A percentile compares a stretch with the other conserved stretches of the same genome.
Evolutionary conservation across 2,113 vertebrate genomes (phyloP).

Genomic region (Heterotis niloticus): DNA sequence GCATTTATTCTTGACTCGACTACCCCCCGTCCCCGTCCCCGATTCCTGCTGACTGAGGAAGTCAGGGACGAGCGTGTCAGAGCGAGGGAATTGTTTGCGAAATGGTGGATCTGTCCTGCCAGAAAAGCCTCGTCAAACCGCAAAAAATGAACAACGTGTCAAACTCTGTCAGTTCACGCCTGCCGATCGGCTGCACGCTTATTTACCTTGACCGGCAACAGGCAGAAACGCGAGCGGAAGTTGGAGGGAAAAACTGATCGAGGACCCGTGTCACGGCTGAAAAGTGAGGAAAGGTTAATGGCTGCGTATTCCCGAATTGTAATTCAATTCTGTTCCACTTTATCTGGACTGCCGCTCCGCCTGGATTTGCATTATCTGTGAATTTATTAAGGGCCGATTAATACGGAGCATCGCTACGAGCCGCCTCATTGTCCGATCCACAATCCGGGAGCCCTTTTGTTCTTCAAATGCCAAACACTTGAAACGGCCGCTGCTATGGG

Average conservation of each 20-base stretch:
- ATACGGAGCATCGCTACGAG: conserved; percentile 26
- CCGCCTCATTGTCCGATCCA: conserved; percentile 26
- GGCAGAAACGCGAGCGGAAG: not conserved
- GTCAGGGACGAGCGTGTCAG: not conserved
- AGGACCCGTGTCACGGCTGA: conserved; percentile 9
- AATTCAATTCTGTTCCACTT: conserved; percentile 38
- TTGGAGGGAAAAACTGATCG: not conserved
- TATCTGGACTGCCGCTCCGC: conserved; percentile 28
- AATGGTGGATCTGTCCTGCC: not conserved
- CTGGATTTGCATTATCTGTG: conserved; percentile 44
- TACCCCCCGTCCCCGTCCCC: not conserved
- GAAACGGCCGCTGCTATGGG: conserved; percentile 14
- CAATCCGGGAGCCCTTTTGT: conserved; percentile 32
- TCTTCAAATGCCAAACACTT: conserved; percentile 45
- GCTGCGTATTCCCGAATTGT: conserved; percentile 37
- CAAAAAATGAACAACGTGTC: conserved; percentile 8
- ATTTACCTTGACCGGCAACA: not conserved
- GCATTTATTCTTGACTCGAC: conserved; percentile 10
- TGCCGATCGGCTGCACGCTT: not conserved
- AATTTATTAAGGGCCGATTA: conserved; percentile 42
- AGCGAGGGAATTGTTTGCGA: not conserved
- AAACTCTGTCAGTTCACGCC: not conserved
- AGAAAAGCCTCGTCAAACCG: not conserved
- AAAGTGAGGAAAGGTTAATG: conserved; percentile 40
- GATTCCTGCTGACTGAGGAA: not conserved